Percentiles rank a stretch among this genome's conserved stretches.
phyloP scores from a whole-genome alignment of 2,888 invertebrate genomes.

The Carpatolechia fugitivella region DNA sequence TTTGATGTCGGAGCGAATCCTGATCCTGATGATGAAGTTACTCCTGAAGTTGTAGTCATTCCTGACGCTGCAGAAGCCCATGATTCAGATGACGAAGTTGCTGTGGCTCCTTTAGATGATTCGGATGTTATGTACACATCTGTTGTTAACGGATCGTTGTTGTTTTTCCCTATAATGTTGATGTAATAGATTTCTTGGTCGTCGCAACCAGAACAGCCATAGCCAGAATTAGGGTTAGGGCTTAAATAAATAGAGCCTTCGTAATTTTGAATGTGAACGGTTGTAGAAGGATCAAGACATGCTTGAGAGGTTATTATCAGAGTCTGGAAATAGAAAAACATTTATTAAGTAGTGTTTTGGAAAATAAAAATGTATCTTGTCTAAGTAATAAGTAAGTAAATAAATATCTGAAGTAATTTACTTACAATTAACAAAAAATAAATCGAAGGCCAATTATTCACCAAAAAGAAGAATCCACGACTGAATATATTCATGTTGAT shows the following conservation, averaged over 20 bases:
- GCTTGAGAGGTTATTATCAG: not conserved
- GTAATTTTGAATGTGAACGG: constrained; percentile 50
- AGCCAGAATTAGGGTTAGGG: constrained; percentile 8
- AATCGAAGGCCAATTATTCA: too few relatives aligned
- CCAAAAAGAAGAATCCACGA: too few relatives aligned
- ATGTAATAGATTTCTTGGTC: not conserved
- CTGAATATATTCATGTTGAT: not conserved
- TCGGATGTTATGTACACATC: not conserved
- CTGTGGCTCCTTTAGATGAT: not conserved
- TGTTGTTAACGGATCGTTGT: not conserved
- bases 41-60: not conserved
- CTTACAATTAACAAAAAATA: not conserved
- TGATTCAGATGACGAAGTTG: not conserved
- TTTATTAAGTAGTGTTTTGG: not conserved
- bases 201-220: not conserved
- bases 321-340: not conserved
- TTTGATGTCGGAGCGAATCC: too few relatives aligned
- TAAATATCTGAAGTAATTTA: not conserved
- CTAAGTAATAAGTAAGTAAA: too few relatives aligned
- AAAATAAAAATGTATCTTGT: too few relatives aligned
- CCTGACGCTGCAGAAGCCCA: too few relatives aligned
- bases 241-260: constrained; percentile 48
- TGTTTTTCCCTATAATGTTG: not conserved
- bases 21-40: not conserved
- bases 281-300: constrained; percentile 19